phyloP scores from a whole-genome alignment of 2,888 invertebrate genomes.

The Eutolmus rufibarbis region DNA sequence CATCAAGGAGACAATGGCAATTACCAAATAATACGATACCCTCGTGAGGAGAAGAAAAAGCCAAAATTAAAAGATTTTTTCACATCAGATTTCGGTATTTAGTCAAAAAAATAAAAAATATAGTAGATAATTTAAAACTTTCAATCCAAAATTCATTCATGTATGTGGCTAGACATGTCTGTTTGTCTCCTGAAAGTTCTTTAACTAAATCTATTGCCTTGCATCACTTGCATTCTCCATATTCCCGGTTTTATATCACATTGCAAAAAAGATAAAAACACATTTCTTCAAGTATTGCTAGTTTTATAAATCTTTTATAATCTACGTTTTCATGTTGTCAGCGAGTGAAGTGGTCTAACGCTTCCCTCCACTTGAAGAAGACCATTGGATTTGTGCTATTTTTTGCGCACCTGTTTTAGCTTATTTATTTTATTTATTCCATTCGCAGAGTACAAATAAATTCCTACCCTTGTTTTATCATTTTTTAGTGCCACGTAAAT shows the following conservation, averaged over 20 bases:
- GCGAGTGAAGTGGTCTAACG: not conserved
- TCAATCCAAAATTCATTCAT: slow-evolving; percentile 41
- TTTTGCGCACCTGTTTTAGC: not conserved
- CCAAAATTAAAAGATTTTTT: slow-evolving; percentile 87
- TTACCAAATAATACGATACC: slow-evolving; percentile 68
- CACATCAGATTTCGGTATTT: slow-evolving; percentile 82
- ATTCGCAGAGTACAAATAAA: too few relatives aligned
- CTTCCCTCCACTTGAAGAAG: not conserved
- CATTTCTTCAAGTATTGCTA: slow-evolving; percentile 8
- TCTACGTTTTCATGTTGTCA: not conserved
- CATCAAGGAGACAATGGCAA: slow-evolving; percentile 60
- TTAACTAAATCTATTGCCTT: not conserved
- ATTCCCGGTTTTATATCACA: not conserved
- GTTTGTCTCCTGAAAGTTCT: not conserved
- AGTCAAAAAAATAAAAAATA: slow-evolving; percentile 48
- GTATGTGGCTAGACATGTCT: slow-evolving; percentile 11
- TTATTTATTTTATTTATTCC: too few relatives aligned
- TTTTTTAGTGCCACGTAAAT: not conserved
- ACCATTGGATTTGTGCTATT: not conserved
- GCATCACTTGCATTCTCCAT: not conserved
- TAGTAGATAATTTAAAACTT: not conserved
- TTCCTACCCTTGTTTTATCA: too few relatives aligned
- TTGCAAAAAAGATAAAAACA: not conserved
- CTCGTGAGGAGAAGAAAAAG: slow-evolving; percentile 77
- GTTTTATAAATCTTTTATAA: not conserved